Evolutionary conservation across 2,113 vertebrate species (phyloP).

Genomic region (Lipotes vexillifer): DNA sequence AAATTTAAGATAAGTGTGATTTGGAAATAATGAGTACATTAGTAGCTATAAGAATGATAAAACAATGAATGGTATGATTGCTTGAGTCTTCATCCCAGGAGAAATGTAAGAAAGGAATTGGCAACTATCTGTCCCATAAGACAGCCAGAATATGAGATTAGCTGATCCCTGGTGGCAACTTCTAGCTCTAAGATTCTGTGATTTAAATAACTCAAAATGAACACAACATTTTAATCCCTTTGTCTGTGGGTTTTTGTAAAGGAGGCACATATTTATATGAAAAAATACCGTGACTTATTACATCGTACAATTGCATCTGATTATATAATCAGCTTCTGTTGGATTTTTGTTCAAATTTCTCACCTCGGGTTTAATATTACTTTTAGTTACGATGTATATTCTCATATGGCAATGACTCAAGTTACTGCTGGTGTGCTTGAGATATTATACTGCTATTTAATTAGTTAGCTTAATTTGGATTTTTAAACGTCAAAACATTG

Average conservation of each 20-base stretch:
- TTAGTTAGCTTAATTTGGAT: background rate
- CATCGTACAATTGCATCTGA: background rate
- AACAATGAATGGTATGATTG: background rate
- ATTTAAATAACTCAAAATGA: background rate
- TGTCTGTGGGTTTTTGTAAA: background rate
- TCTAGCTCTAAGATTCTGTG: background rate
- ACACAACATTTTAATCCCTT: background rate
- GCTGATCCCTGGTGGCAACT: background rate
- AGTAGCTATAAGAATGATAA: background rate
- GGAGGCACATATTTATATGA: background rate
- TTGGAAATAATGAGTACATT: background rate
- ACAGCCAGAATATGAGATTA: background rate
- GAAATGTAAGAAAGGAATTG: background rate
- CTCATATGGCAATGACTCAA: background rate
- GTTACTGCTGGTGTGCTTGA: background rate
- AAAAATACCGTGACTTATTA: background rate
- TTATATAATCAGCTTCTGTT: background rate
- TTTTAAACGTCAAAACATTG: constrained; percentile 10
- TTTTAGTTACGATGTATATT: background rate
- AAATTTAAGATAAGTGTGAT: background rate
- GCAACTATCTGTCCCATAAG: background rate
- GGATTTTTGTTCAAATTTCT: background rate
- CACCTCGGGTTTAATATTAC: background rate
- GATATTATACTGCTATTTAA: background rate
- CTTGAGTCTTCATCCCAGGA: background rate